phyloP scores from a whole-genome alignment of 2,888 invertebrate genomes.

The Acronicta psi region DNA sequence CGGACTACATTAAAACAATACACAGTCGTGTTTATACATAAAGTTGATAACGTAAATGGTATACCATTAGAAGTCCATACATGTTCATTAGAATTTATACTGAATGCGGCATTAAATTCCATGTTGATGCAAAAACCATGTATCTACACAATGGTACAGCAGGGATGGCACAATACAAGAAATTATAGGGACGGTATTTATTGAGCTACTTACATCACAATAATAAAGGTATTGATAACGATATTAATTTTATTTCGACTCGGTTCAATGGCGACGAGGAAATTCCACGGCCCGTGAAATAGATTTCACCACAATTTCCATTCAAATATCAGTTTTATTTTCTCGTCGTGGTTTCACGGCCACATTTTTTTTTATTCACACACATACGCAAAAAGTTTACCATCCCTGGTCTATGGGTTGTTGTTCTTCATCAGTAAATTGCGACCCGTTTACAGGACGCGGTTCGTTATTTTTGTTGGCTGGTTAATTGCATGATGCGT shows the following conservation, averaged over 20 bases:
- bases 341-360: no score
- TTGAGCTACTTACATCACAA: not conserved
- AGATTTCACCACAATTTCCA: no score
- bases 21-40: slow-evolving; percentile 31
- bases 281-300: not conserved
- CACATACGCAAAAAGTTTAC: not conserved
- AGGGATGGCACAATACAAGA: not conserved
- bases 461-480: slow-evolving; percentile 35
- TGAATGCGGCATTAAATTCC: slow-evolving; percentile 50
- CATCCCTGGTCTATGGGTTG: not conserved
- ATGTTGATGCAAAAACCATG: slow-evolving; percentile 47
- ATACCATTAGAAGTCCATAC: slow-evolving; percentile 39
- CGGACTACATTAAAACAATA: slow-evolving; percentile 33
- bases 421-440: slow-evolving; percentile 26
- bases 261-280: no score
- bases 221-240: no score
- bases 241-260: no score
- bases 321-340: not conserved
- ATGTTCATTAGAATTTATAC: slow-evolving; percentile 36
- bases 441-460: slow-evolving; percentile 27
- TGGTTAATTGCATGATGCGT: slow-evolving; percentile 38
- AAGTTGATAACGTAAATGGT: slow-evolving; percentile 34
- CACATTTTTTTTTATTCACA: not conserved
- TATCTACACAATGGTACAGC: slow-evolving; percentile 16
- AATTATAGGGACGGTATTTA: not conserved